A percentile compares a stretch with the other conserved stretches of the same genome.
These are phyloP conservation scores for Palloptera scutellata DNA, from an alignment of 2,888 invertebrate species.

Conservation along the genomic window DNA sequence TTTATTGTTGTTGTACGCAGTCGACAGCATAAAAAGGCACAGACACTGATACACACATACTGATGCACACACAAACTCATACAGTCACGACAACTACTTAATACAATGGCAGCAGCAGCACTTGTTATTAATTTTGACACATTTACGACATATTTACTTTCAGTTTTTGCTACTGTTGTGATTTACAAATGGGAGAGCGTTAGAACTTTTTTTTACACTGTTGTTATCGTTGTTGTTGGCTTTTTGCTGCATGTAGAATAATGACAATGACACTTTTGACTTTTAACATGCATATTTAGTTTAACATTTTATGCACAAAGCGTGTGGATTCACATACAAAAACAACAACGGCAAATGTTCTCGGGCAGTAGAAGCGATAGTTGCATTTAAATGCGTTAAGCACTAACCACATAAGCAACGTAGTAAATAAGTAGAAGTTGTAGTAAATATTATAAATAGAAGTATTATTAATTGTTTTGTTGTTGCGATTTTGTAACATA, in stretches of 20 bases:
- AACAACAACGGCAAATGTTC: no score
- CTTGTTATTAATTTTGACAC: constrained; percentile 8
- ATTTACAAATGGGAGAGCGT: neutral
- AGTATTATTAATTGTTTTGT: constrained; percentile 3
- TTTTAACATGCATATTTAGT: constrained; percentile 22
- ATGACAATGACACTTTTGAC: constrained; percentile 31
- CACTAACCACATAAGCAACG: no score
- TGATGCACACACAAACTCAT: neutral
- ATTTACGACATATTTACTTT: neutral
- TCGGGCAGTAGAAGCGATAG: no score
- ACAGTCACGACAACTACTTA: neutral
- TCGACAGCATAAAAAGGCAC: neutral
- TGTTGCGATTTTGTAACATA: neutral
- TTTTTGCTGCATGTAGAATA: constrained; percentile 1
- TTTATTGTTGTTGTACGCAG: constrained; percentile 6
- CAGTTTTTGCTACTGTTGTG: neutral
- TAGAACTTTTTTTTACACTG: constrained; percentile 5
- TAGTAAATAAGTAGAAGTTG: no score
- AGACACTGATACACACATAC: constrained; percentile 16
- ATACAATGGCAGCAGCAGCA: neutral
- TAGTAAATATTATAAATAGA: neutral
- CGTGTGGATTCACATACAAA: no score
- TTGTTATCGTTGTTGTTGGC: neutral
- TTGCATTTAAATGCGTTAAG: no score
- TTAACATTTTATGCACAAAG: constrained; percentile 18